Conservation (phyloP, 2,797 vertebrate genomes). For the Xiphophorus birchmanni region DNA sequence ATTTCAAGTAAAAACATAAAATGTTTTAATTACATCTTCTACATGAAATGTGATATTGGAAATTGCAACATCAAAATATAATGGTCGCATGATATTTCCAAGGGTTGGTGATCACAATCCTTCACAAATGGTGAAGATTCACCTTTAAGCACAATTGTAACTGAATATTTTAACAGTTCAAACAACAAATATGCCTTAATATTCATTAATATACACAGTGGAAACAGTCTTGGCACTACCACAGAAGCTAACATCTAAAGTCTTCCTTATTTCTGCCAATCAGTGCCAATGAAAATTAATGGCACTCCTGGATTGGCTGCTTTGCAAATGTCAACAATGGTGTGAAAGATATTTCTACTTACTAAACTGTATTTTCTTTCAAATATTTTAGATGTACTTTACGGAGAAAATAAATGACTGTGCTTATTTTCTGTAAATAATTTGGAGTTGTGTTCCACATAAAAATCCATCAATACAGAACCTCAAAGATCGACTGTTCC, state of each 20-base stretch:
- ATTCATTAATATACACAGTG: not conserved
- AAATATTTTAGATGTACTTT: not conserved
- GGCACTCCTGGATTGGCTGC: too few relatives aligned
- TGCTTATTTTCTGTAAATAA: not conserved
- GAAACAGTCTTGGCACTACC: not conserved
- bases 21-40: not conserved
- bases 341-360: not conserved
- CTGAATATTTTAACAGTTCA: not conserved
- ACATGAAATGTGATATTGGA: not conserved
- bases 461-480: not conserved
- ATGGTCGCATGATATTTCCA: not conserved
- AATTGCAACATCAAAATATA: not conserved
- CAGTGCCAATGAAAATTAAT: not conserved
- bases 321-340: too few relatives aligned
- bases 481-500: not conserved
- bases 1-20: not conserved
- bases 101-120: not conserved
- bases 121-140: not conserved
- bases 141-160: not conserved
- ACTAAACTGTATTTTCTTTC: not conserved
- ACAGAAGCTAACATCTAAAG: not conserved
- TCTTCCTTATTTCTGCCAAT: not conserved
- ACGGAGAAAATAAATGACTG: not conserved
- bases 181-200: not conserved
- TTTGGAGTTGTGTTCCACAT: not conserved